Evolutionary conservation across 2,888 invertebrate genomes (phyloP).

Genomic region (Sarcophaga variegata): DNA sequence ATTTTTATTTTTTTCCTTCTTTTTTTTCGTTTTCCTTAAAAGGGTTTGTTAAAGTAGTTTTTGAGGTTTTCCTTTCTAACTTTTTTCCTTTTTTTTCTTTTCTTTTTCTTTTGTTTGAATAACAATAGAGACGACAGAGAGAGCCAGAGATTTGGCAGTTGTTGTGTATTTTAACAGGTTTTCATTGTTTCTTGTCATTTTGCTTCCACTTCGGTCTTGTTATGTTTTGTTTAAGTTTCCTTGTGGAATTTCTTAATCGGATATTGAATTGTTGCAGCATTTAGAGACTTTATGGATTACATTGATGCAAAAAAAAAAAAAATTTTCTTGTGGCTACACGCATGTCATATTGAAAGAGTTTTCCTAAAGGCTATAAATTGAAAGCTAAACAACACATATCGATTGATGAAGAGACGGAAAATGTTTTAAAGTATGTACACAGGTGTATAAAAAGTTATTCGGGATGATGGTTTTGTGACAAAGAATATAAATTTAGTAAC

Average conservation of each 20-base stretch:
- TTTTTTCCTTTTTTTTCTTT: not conserved
- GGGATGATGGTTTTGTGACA: too few species aligned
- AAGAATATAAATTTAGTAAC: too few species aligned
- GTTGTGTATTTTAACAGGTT: constrained; percentile 65
- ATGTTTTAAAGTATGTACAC: not conserved
- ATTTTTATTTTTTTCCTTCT: not conserved
- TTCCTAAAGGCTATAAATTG: constrained; percentile 28
- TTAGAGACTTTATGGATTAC: constrained; percentile 51
- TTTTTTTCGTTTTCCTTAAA: not conserved
- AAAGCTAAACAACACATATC: constrained; percentile 16
- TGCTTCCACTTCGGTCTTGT: constrained; percentile 26
- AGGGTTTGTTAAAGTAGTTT: constrained; percentile 36
- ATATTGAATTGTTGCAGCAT: constrained; percentile 50
- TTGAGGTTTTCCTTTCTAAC: constrained; percentile 11
- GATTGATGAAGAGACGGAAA: constrained; percentile 18
- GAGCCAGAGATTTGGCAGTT: constrained; percentile 39
- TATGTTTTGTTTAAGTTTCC: constrained; percentile 17
- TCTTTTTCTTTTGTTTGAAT: constrained; percentile 27
- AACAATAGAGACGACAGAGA: constrained; percentile 23
- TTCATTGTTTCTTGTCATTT: constrained; percentile 59
- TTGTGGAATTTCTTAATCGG: constrained; percentile 58
- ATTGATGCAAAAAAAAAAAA: constrained; percentile 24
- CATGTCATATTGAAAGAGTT: constrained; percentile 12
- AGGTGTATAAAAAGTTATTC: not conserved
- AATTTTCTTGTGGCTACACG: constrained; percentile 19